These are phyloP conservation scores for Phyllostomus discolor DNA, from an alignment of 2,113 vertebrate genomes.

Conservation along the genomic window DNA sequence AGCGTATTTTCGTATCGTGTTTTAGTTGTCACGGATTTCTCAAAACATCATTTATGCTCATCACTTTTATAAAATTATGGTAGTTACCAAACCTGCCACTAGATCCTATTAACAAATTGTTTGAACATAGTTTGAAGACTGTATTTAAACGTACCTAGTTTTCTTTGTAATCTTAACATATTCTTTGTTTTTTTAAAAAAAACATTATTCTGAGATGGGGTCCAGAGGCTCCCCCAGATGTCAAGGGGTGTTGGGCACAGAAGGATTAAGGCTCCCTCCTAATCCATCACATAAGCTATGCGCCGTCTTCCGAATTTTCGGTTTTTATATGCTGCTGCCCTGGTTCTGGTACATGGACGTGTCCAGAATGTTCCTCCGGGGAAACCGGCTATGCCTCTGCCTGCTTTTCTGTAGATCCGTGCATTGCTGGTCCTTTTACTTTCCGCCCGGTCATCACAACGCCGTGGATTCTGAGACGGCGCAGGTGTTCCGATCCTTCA, in stretches of 20 bases:
- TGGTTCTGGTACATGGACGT: neutral
- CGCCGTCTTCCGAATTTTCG: neutral
- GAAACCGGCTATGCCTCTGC: neutral
- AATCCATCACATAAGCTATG: neutral
- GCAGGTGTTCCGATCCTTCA: neutral
- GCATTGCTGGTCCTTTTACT: neutral
- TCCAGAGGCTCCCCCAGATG: neutral
- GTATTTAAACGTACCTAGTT: constrained; percentile 7
- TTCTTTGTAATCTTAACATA: neutral
- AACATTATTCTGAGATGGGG: neutral
- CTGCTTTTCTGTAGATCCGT: neutral
- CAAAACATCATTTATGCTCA: constrained; percentile 42
- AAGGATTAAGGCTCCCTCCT: neutral
- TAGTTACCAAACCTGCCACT: constrained; percentile 29
- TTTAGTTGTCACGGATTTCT: constrained; percentile 54
- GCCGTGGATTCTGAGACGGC: neutral
- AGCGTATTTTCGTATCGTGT: constrained; percentile 54
- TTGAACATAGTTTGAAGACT: constrained; percentile 40
- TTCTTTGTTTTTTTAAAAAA: neutral
- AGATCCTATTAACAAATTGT: constrained; percentile 48
- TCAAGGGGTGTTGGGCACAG: neutral
- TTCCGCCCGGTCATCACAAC: neutral
- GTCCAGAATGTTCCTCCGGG: neutral
- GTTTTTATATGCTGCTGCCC: neutral
- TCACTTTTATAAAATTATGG: constrained; percentile 43